Base-by-base conservation (phyloP, 2,888 invertebrate species). In the Sisyra terminalis region DNA sequence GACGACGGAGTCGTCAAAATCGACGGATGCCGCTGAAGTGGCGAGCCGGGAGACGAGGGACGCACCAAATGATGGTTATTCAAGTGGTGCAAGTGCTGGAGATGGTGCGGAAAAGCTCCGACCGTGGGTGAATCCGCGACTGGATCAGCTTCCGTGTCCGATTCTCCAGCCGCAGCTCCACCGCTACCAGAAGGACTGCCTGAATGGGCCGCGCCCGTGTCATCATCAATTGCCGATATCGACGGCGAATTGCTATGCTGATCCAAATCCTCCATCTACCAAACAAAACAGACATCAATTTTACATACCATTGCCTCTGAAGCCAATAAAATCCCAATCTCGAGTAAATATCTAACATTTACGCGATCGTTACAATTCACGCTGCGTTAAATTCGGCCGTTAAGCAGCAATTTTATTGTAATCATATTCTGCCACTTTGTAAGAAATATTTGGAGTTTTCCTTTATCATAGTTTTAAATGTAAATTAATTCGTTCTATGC, bases 161-260 rank as follows among this genome's bases (percentile, higher is more conserved):
- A 24, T 24, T 24, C 24, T 24, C 24, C 24, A 24, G 7, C 24
- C 5, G 24, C 24, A 24, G 16, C 36, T 17, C 43, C 38, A 6
- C 24, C 24, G 7, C 24, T 24, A 5, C 24, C 24, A 3, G 24
- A 24, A 35, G 9, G 14, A 14, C 35, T 35, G 3, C 35, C 35
- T 8, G 37, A 18, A 10, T 18, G 9, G 4, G 24, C 13, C 2
- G 17, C 31, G 14, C 16, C 30, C 13, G 24, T 35, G 11, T 43
- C 43, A n/a, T 43, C 43, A 29, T 38, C 43, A n/a, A 43, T 38
- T 4, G 43, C 43, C 29, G 43, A 43, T 29, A 43, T 43, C 15
- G 43, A 43, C 29, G 43, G 43, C 3, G 43, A 43, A 11, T 18
- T 43, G 30, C 43, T 43, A 3, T 34, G 43, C n/a, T 31, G 43